Evolutionary conservation across 2,888 invertebrate species (phyloP).

Genomic region (Melieria omissa): DNA sequence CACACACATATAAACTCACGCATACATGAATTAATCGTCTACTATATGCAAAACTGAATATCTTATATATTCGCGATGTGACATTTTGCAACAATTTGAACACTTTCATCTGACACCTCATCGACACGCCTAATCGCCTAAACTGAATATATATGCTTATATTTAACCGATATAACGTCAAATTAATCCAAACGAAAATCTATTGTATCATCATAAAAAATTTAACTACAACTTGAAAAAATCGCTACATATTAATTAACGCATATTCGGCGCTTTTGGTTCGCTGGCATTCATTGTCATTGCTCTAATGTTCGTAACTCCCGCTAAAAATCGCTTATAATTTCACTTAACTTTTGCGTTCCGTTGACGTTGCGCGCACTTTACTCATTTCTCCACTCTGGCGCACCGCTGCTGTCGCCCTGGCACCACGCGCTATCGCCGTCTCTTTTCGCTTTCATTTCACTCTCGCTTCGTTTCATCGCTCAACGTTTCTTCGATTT

Average conservation of each 20-base stretch:
- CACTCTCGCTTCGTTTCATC: slow-evolving; percentile 22
- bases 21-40: slow-evolving; percentile 34
- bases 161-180: background rate
- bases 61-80: background rate
- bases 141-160: background rate
- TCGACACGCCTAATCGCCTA: background rate
- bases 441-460: slow-evolving; percentile 10
- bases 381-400: too few species aligned
- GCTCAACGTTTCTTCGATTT: slow-evolving; percentile 32
- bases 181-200: background rate
- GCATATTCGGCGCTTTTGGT: background rate
- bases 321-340: too few species aligned
- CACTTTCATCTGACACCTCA: background rate
- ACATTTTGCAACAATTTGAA: background rate
- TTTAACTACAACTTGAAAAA: slow-evolving; percentile 27
- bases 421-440: background rate
- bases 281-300: background rate
- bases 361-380: too few species aligned
- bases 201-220: background rate
- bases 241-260: background rate
- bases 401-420: background rate
- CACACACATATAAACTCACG: slow-evolving; percentile 39
- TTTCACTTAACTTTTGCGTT: too few species aligned
- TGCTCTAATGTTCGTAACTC: too few species aligned
- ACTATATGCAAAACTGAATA: background rate